These are phyloP conservation scores for Agrochola macilenta DNA, from an alignment of 2,888 invertebrate species.

Conservation along the genomic window DNA sequence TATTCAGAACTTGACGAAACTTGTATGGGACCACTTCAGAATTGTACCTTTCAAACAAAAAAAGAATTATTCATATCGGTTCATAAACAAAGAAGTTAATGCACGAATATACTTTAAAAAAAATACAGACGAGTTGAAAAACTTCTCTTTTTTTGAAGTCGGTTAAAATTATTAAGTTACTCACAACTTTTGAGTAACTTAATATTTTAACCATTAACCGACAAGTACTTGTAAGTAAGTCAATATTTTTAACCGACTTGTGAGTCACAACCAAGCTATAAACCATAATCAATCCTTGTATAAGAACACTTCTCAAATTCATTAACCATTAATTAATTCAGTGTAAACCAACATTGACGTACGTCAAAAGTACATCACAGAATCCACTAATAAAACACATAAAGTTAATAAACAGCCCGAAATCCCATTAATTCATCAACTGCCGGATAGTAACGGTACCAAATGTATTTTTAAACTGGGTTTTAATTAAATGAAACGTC, in stretches of 20 bases:
- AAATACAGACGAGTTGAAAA: too few species aligned
- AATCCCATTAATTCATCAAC: constrained; percentile 44
- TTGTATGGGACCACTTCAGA: too few species aligned
- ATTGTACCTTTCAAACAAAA: too few species aligned
- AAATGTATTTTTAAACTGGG: constrained; percentile 67
- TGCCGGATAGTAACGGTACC: constrained; percentile 41
- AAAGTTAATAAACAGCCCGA: constrained; percentile 38
- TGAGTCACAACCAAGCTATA: background rate
- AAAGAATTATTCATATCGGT: too few species aligned
- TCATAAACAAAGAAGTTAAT: too few species aligned
- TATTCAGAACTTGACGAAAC: too few species aligned
- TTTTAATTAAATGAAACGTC: constrained; percentile 69
- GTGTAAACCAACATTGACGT: constrained; percentile 12
- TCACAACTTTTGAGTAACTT: too few species aligned
- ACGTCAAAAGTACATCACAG: constrained; percentile 8
- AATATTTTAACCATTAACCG: too few species aligned
- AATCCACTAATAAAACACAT: constrained; percentile 31
- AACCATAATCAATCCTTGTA: background rate
- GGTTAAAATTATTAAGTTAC: background rate
- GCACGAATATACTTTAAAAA: too few species aligned
- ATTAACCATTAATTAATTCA: constrained; percentile 4
- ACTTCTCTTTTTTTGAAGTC: too few species aligned
- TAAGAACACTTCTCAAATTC: background rate
- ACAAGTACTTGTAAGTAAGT: too few species aligned
- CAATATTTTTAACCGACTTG: too few species aligned